A percentile compares a stretch with the other conserved stretches of the same genome.
phyloP scores from a whole-genome alignment of 2,888 invertebrate species.

The Kuschelorhynchus macadamiae region DNA sequence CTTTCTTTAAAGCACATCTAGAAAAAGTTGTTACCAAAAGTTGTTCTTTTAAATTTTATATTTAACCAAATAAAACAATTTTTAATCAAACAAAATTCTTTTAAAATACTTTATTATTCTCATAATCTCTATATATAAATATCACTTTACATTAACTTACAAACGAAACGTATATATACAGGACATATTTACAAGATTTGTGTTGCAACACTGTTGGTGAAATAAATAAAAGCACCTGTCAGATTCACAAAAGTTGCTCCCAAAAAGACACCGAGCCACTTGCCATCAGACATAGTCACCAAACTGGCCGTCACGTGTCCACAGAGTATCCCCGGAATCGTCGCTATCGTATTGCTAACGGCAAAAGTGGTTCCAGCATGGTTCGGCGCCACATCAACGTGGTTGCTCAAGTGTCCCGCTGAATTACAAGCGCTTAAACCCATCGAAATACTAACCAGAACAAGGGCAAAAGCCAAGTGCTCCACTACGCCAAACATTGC shows the following conservation, averaged over 20 bases:
- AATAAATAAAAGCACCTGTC: conserved; percentile 80
- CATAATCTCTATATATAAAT: conserved; percentile 31
- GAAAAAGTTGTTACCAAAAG: too few species aligned
- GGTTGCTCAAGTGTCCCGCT: conserved; percentile 83
- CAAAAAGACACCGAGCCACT: conserved; percentile 83
- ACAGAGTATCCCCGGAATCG: conserved; percentile 81
- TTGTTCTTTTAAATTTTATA: too few species aligned
- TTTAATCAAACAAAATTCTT: conserved; percentile 19
- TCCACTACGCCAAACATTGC: conserved; percentile 80
- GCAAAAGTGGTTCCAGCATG: conserved; percentile 84
- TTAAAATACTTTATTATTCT: too few species aligned
- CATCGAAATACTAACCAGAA: conserved; percentile 82
- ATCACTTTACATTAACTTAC: conserved; percentile 30
- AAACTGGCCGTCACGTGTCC: conserved; percentile 83
- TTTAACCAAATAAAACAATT: conserved; percentile 8
- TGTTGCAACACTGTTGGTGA: conserved; percentile 80
- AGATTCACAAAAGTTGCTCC: conserved; percentile 81
- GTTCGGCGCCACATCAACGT: conserved; percentile 83
- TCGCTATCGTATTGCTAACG: conserved; percentile 82
- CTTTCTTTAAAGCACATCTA: too few species aligned
- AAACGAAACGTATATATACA: conserved; percentile 37
- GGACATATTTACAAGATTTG: conserved; percentile 71
- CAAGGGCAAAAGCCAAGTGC: conserved; percentile 77
- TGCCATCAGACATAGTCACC: conserved; percentile 78
- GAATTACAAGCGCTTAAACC: conserved; percentile 83